Base-by-base conservation (phyloP, 1,140 invertebrate species). In the Radopholus similis region DNA sequence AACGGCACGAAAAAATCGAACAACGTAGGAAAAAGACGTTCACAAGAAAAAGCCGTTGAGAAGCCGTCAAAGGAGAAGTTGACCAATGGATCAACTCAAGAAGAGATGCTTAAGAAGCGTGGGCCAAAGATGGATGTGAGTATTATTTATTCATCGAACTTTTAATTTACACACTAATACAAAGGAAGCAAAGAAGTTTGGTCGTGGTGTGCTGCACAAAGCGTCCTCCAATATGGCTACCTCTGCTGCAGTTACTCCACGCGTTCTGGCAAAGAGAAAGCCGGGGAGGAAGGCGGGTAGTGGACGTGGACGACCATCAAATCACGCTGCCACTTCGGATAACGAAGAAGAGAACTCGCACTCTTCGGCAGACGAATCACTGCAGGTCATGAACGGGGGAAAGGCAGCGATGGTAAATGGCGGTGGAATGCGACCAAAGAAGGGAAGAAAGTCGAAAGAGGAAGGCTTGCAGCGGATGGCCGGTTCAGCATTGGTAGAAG, bases 401-500 rank as follows among this genome's bases (percentile, higher is more conserved):
- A 51, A 28, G 15, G 47, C 9, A 11, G 18, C n/a, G 23, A 51
- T 13, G 23, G 8, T 47, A 11, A 40, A 26, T n/a, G 38, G 38
- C 15, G 44, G 44, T 11, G 57, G 28, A 42, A 18, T 30, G 5
- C n/a, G 26, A 44, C 28, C 2, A 62, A 23, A 49, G n/a, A 38
- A 49, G 23, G 26, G 40, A 40, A 21, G 30, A 34, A 54, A 54
- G 4, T 5, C 18, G 35, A 54, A 6, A 40, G 49, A 26, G 18
- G 30, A 49, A 15, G n/a, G 28, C n/a, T n/a, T 26, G 34, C 2
- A 9, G n/a, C 32, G 44, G 32, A 42, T 51, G 47, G 47, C 47
- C 47, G 15, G 23, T 1, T 28, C 64, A 11, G 64, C 53, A 18
- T 37, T 56, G 30, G 65, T 53, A 34, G 47, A 69, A 30, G 59